Evolutionary conservation across 2,797 vertebrate genomes (phyloP).

Genomic region (Muscicapa comitata): DNA sequence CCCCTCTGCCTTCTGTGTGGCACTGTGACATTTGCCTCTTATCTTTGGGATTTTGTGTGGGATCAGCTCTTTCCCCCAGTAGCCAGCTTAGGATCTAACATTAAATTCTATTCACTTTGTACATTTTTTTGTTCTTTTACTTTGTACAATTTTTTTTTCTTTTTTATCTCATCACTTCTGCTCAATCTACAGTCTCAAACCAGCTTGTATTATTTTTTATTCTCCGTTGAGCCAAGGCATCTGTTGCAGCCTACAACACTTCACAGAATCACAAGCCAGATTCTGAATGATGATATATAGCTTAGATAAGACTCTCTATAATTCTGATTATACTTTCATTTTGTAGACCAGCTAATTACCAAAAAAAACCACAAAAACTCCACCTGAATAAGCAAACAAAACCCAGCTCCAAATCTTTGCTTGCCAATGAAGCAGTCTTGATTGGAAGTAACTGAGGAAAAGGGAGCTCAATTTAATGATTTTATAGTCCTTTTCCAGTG

Average conservation of each 20-base stretch:
- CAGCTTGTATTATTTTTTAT: conserved; percentile 24
- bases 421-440: background rate
- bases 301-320: background rate
- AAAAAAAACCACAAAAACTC: background rate
- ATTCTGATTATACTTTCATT: background rate
- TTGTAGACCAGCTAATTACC: background rate
- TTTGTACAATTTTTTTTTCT: background rate
- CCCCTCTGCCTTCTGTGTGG: background rate
- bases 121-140: background rate
- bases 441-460: background rate
- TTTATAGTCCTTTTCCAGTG: background rate
- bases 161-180: background rate
- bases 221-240: conserved; percentile 39
- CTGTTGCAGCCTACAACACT: conserved; percentile 40
- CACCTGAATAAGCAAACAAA: background rate
- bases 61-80: background rate
- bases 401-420: background rate
- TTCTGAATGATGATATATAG: background rate
- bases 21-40: background rate
- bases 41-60: background rate
- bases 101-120: background rate
- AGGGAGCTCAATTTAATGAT: background rate
- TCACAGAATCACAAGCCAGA: background rate
- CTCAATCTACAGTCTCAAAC: background rate
- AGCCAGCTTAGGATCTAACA: background rate